Evolutionary conservation across 2,888 invertebrate species (phyloP).

Genomic region (Spicauda simplicius): DNA sequence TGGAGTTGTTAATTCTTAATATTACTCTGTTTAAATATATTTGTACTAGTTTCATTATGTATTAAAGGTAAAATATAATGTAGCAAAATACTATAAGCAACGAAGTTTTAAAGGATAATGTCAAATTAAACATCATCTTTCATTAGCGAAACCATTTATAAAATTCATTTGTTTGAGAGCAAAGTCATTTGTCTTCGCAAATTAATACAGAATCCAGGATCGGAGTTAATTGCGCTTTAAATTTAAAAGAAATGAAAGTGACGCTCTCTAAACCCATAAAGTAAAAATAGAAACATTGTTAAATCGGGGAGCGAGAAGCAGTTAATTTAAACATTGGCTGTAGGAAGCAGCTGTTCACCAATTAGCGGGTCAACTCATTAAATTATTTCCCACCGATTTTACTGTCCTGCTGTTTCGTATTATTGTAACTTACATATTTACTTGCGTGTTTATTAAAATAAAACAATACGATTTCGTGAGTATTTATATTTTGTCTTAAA

Average conservation of each 20-base stretch:
- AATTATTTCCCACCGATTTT: conserved; percentile 54
- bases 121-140: not conserved
- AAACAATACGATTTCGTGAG: no score
- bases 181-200: conserved; percentile 25
- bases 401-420: conserved; percentile 48
- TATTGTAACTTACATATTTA: conserved; percentile 7
- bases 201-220: conserved; percentile 22
- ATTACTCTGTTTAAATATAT: no score
- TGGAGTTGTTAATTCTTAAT: no score
- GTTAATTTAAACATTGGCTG: conserved; percentile 68
- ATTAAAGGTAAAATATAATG: no score
- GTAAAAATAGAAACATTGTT: conserved; percentile 30
- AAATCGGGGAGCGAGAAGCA: conserved; percentile 43
- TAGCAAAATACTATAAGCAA: not conserved
- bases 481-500: no score
- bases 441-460: no score
- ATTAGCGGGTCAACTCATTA: conserved; percentile 70
- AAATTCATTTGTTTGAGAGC: conserved; percentile 16
- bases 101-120: not conserved
- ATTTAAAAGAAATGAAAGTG: conserved; percentile 11
- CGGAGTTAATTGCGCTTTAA: conserved; percentile 25
- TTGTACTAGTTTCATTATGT: no score
- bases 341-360: conserved; percentile 62
- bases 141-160: not conserved
- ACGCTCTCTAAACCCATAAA: conserved; percentile 27